Base-by-base conservation (phyloP, 64 coral and sea anemone genomes). In the Exaiptasia diaphana region DNA sequence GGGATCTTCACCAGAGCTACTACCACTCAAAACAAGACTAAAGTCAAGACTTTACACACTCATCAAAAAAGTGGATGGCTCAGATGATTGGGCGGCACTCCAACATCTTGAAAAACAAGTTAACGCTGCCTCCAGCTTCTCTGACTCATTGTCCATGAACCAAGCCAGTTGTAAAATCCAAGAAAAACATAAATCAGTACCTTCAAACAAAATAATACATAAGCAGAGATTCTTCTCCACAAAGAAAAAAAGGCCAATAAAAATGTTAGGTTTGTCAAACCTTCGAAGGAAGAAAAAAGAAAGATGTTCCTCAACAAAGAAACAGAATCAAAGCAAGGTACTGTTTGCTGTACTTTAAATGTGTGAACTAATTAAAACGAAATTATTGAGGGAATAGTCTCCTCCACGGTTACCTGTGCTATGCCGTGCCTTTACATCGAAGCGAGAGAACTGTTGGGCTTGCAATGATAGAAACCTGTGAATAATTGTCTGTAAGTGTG, bases 181-280 rank as follows among this genome's bases (percentile, higher is more conserved):
- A 73, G 40, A 32, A 52, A 44, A 49, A 26, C 52, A 83, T 2
- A 30, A 73, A 49, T 36, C 39, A 38, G 81, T 67, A 39, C 65
- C 81, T 53, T 41, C 45, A 18, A 83, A 83, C 67, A 83, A 73
- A 28, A 83, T 71, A 23, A 83, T 83, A 42, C 44, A 73, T 29
- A 55, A 29, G 24, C 81, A 73, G 22, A 39, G 67, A 5, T 83
- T 83, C 43, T 83, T 35, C 37, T 83, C 67, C 31, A 73, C 81
- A 31, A 83, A 83, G 54, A 71, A 73, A 35, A 73, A 68, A 36
- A 52, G n/a, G n/a, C n/a, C n/a, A n/a, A n/a, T n/a, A n/a, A n/a
- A n/a, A n/a, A n/a, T n/a, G n/a, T n/a, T n/a, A n/a, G n/a, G n/a
- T n/a, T n/a, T n/a, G n/a, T n/a, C n/a, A n/a, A n/a, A n/a, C n/a